Evolutionary conservation across 1,140 invertebrate species (phyloP), one percentile per base, ranked within the genome.

Genomic region (Caerostris darwini): DNA sequence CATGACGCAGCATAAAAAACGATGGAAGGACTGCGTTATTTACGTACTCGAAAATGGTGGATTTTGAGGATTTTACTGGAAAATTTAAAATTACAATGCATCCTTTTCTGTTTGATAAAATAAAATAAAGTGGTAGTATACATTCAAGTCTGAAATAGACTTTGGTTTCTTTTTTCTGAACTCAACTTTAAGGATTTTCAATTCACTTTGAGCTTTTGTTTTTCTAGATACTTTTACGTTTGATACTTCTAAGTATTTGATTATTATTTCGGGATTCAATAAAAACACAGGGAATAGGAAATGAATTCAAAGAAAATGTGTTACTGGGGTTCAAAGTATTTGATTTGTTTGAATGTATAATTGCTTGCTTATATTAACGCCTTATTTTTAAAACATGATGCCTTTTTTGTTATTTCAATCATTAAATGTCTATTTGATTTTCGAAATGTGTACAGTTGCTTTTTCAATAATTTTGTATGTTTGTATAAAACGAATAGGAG

Each of bases 51-150:
- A 69, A 91, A 91, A 83, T 61, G 77, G 90, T 54, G 90, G 67
- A 77, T 90, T 91, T 91, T 91, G 50, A 81, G 71, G 57, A 88
- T 81, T 82, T 91, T 91, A 69, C 34, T 61, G 71, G n/a, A 53
- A 92, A 92, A 92, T 92, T 92, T 92, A 85, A 92, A 92, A 92
- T 92, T 92, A 92, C 85, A 92, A 92, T 92, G 90, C 90, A 85
- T 92, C 56, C 90, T 85, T 81, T 85, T 85, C 50, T 82, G 69
- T 91, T 58, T 19, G 90, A 34, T 59, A 58, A 92, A 92, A 92
- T 85, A 92, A 85, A 82, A 91, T 56, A 91, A 61, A 81, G 19
- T 59, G 61, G 82, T 83, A 83, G 82, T 83, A 77, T 77, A 58
- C 54, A 83, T 17, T 83, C 7, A 83, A 83, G 82, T 83, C 82